These are phyloP conservation scores for Cerastoderma edule DNA, from an alignment of 2,888 invertebrate genomes.

Conservation along the genomic window DNA sequence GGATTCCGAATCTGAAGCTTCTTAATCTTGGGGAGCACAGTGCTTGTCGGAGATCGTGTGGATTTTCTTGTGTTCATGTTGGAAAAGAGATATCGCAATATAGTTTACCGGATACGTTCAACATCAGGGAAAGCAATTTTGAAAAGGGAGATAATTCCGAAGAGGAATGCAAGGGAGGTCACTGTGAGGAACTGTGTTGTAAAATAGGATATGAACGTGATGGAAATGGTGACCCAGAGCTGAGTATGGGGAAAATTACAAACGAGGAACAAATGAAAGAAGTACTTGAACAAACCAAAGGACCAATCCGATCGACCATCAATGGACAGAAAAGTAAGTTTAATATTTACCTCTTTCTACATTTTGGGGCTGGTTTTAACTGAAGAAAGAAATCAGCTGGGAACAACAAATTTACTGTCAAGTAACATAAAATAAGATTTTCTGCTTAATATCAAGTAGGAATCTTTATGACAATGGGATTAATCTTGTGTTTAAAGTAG, in stretches of 20 bases:
- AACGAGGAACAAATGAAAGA: conserved; percentile 11
- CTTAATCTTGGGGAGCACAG: conserved; percentile 15
- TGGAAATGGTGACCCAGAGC: background rate
- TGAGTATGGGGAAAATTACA: conserved; percentile 12
- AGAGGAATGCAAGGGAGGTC: background rate
- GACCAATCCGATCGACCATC: background rate
- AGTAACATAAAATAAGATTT: too few relatives aligned
- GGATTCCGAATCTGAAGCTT: conserved; percentile 30
- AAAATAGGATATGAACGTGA: background rate
- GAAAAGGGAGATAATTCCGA: background rate
- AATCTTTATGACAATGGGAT: too few relatives aligned
- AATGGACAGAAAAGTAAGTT: background rate
- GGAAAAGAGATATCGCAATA: conserved; percentile 53
- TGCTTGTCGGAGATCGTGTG: conserved; percentile 47
- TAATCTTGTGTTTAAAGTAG: too few relatives aligned
- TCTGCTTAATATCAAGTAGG: too few relatives aligned
- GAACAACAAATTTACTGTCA: too few relatives aligned
- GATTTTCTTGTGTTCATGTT: conserved; percentile 54
- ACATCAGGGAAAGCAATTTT: conserved; percentile 24
- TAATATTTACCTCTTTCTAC: too few relatives aligned
- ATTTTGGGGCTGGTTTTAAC: too few relatives aligned
- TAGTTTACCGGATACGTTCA: conserved; percentile 40
- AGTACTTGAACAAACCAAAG: conserved; percentile 6
- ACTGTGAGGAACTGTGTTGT: conserved; percentile 6
- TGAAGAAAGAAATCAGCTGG: too few relatives aligned